Evolutionary conservation across 2,797 vertebrate genomes (phyloP).

Genomic region (Chiroxiphia lanceolata): DNA sequence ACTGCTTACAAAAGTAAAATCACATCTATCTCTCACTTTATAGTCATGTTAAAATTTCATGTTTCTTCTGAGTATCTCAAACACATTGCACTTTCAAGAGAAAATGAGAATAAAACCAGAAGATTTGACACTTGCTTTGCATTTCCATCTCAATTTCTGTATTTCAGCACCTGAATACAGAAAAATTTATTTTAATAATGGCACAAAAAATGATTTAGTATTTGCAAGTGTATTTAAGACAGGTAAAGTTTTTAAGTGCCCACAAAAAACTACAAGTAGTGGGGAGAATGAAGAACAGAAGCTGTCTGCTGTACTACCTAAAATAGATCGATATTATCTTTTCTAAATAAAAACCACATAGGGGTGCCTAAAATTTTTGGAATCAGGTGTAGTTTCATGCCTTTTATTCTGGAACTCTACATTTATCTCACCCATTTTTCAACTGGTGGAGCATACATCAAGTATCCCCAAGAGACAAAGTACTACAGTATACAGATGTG

Average conservation of each 20-base stretch:
- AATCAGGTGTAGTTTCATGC: not conserved
- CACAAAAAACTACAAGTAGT: not conserved
- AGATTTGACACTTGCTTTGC: not conserved
- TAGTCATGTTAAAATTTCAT: not conserved
- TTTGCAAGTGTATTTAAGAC: not conserved
- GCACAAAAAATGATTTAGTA: not conserved
- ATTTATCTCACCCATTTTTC: not conserved
- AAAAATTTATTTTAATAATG: not conserved
- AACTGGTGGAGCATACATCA: not conserved
- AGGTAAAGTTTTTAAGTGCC: not conserved
- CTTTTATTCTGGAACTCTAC: not conserved
- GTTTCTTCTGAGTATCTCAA: not conserved
- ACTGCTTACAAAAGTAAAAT: not conserved
- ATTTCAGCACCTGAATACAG: not conserved
- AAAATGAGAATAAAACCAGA: not conserved
- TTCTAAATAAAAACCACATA: not conserved
- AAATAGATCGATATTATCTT: not conserved
- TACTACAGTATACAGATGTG: constrained; percentile 56
- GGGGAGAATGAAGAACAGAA: not conserved
- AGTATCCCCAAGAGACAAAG: constrained; percentile 11
- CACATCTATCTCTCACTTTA: not conserved
- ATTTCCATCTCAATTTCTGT: not conserved
- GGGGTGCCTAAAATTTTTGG: not conserved
- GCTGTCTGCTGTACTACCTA: not conserved
- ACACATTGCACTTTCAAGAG: not conserved